Base-by-base conservation (phyloP, 2,113 vertebrate species). In the Indri indri region DNA sequence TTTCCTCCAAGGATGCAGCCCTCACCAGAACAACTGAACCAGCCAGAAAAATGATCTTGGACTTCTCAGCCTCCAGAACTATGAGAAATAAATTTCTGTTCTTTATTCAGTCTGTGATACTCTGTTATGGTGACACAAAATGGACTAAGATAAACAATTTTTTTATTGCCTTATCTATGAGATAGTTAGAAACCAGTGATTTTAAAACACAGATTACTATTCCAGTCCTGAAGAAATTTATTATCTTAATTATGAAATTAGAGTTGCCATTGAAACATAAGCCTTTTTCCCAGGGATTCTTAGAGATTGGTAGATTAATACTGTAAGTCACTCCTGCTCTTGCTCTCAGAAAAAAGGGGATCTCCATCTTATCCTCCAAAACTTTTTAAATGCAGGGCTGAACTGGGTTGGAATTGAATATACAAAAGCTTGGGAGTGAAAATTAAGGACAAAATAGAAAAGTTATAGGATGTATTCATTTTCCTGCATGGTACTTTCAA, bases 161-260 rank as follows among this genome's bases (percentile, higher is more conserved):
- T 47, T 77, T 77, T 6, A 45, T 61, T 84, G 34, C 61, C 32
- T 84, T 77, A 40, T 81, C 27, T 88, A 70, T 61, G 52, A 92
- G 9, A 40, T 45, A 77, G 14, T 90, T 85, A 79, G 22, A 52
- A 89, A 45, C 45, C 5, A 6, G 9, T 54, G 34, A 68, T 80
- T 70, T 80, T 89, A 65, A 80, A 63, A 70, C 61, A 86, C 65
- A 59, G 9, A 18, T 17, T 84, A 54, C 9, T 61, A 27, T 68
- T 1, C n/a, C 6, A 57, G 18, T 59, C 8, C 34, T 90, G 16
- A 74, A 52, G 34, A 95, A 85, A 92, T 73, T 27, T 59, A 79
- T 68, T 12, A 45, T 50, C 1, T 71, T 85, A 8, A 83, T 14
- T 77, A 79, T 84, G 47, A 88, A 52, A 61, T 95, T 57, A 77